Evolutionary conservation across 1,140 invertebrate genomes (phyloP).

Genomic region (Araneus ventricosus): DNA sequence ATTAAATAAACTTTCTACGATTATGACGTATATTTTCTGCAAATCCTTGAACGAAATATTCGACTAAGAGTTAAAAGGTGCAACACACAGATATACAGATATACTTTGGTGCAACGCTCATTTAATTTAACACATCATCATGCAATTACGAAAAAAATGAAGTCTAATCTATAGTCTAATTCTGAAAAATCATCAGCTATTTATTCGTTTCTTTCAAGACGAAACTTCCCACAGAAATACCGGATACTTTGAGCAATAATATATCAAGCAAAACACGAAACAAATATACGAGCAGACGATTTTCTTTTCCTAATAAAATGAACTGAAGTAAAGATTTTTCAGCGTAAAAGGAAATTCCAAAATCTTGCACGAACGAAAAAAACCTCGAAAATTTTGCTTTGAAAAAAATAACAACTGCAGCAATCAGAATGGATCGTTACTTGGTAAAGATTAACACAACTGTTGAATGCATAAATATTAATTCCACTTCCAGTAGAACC

Average conservation of each 20-base stretch:
- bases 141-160: neutral
- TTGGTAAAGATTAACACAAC: conserved; percentile 7
- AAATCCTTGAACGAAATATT: neutral
- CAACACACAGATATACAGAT: conserved; percentile 5
- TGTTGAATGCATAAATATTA: conserved; percentile 28
- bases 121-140: neutral
- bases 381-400: neutral
- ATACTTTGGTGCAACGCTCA: neutral
- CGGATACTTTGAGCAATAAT: neutral
- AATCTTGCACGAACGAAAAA: neutral
- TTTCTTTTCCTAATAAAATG: no score
- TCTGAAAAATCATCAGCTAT: neutral
- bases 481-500: neutral
- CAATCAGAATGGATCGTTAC: neutral
- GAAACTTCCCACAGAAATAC: neutral
- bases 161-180: neutral
- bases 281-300: no score
- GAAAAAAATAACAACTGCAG: neutral
- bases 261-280: neutral
- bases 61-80: neutral
- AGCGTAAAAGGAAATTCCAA: no score
- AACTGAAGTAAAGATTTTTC: no score
- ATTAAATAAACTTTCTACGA: neutral
- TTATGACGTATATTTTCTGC: neutral
- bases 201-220: neutral